phyloP scores from a whole-genome alignment of 2,113 vertebrate species.

The Reinhardtius hippoglossoides region DNA sequence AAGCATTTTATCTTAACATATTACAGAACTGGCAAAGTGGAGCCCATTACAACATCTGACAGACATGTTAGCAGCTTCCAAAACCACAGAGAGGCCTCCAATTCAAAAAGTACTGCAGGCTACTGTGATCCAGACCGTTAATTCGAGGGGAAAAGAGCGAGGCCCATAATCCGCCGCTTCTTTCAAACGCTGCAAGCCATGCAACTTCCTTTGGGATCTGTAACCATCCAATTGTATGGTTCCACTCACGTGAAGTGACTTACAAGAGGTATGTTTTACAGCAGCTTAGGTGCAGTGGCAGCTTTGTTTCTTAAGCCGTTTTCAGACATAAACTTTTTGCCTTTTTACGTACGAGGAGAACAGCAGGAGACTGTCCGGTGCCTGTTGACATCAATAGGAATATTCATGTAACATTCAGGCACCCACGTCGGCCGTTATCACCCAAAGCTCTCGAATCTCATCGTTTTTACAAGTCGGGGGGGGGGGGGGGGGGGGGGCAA shows the following conservation, averaged over 20 bases:
- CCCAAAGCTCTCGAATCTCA: too few species aligned
- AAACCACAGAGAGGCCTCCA: constrained; percentile 54
- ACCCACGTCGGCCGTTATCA: too few species aligned
- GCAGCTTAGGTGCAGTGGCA: background rate
- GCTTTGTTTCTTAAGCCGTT: background rate
- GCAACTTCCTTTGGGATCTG: constrained; percentile 14
- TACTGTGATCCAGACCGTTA: constrained; percentile 49
- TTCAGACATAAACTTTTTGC: too few species aligned
- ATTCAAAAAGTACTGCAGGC: constrained; percentile 36
- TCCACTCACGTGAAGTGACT: constrained; percentile 16
- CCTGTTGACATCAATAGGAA: too few species aligned
- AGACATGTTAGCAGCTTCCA: constrained; percentile 58
- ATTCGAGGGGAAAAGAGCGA: constrained; percentile 31
- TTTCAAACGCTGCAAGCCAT: constrained; percentile 35
- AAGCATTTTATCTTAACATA: constrained; percentile 65
- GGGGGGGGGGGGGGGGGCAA: too few species aligned
- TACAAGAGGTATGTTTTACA: constrained; percentile 13
- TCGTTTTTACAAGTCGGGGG: too few species aligned
- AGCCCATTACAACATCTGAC: constrained; percentile 64
- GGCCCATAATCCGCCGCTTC: constrained; percentile 23
- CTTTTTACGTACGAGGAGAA: too few species aligned
- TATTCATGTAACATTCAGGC: too few species aligned
- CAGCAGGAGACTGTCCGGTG: too few species aligned
- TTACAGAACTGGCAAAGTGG: constrained; percentile 45
- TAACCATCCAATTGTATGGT: background rate